These are phyloP conservation scores for Poecilia wingei DNA, from an alignment of 2,797 vertebrate species.

Conservation along the genomic window DNA sequence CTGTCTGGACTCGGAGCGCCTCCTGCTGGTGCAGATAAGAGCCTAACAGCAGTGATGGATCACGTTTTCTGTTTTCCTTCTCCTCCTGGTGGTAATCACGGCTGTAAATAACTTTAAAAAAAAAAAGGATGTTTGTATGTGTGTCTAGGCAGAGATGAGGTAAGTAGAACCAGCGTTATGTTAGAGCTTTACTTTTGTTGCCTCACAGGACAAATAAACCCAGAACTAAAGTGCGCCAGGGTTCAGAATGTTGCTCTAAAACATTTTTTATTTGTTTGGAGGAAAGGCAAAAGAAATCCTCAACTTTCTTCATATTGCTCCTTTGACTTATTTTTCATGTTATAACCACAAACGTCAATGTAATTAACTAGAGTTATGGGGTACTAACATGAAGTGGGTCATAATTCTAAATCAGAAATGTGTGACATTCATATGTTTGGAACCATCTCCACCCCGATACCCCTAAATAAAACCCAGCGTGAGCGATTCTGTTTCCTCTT, in stretches of 20 bases:
- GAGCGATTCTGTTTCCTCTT: neutral
- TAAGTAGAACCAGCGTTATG: constrained; percentile 50
- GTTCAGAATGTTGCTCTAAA: neutral
- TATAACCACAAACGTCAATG: neutral
- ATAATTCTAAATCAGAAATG: neutral
- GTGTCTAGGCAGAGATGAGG: constrained; percentile 34
- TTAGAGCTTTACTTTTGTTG: neutral
- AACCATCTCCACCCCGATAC: neutral
- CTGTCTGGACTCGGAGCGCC: constrained; percentile 53
- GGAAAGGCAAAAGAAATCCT: neutral
- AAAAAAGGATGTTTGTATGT: constrained; percentile 7
- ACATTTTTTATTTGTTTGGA: neutral
- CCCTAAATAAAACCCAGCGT: neutral
- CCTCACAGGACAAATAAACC: neutral
- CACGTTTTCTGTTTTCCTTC: neutral
- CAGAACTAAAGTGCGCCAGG: neutral
- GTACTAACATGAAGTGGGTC: neutral
- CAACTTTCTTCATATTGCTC: neutral
- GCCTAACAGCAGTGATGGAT: constrained; percentile 13
- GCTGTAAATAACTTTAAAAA: constrained; percentile 34
- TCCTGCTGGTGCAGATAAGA: constrained; percentile 55
- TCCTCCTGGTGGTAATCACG: constrained; percentile 24
- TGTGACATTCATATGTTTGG: neutral
- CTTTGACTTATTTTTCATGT: neutral
- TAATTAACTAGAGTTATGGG: neutral